Conservation (phyloP, 2,888 invertebrate genomes). For the Pantelozetes paolii region DNA sequence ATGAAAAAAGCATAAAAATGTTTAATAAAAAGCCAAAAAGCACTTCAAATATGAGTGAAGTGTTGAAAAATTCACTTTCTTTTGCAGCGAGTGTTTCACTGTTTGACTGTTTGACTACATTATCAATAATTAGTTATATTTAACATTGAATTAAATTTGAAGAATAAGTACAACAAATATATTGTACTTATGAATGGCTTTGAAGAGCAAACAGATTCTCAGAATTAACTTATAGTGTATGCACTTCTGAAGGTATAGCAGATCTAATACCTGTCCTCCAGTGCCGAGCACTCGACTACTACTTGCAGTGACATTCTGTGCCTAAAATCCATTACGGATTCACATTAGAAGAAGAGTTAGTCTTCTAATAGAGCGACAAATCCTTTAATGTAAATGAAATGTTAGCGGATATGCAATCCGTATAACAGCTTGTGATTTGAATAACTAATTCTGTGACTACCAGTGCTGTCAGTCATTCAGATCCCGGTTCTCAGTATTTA, state of each 20-base stretch:
- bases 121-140: background rate
- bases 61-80: background rate
- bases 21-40: too few species aligned
- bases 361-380: slow-evolving; percentile 7
- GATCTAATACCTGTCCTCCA: background rate
- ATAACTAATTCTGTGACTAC: background rate
- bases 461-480: background rate
- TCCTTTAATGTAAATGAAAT: slow-evolving; percentile 26
- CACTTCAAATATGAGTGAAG: background rate
- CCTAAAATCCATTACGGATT: background rate
- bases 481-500: background rate
- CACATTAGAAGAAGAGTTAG: background rate
- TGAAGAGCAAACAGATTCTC: background rate
- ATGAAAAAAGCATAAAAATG: background rate
- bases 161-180: background rate
- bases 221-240: background rate
- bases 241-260: background rate
- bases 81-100: background rate
- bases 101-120: background rate
- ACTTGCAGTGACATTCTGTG: background rate
- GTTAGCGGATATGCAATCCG: background rate
- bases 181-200: slow-evolving; percentile 10
- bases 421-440: background rate
- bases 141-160: background rate
- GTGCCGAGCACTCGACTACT: background rate